phyloP scores from a whole-genome alignment of 2,888 invertebrate species.

The Andrena haemorrhoa region DNA sequence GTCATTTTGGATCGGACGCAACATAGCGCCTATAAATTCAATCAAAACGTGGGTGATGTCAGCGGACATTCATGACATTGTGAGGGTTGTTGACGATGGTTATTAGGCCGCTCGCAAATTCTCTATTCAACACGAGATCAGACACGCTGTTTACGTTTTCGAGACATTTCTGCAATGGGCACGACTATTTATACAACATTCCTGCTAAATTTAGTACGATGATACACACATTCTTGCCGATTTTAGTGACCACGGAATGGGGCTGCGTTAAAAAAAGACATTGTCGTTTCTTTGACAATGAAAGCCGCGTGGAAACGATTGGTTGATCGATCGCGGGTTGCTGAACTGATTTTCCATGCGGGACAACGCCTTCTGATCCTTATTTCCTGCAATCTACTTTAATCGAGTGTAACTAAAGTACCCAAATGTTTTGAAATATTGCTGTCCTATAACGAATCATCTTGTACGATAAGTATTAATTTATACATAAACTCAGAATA shows the following conservation, averaged over 20 bases:
- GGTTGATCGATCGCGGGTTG: background rate
- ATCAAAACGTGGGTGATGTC: conserved; percentile 21
- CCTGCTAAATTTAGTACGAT: conserved; percentile 75
- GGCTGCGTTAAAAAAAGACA: conserved; percentile 38
- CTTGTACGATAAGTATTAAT: no score
- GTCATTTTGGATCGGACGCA: background rate
- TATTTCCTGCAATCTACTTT: background rate
- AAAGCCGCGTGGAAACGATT: background rate
- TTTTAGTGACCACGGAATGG: conserved; percentile 46
- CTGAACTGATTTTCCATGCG: background rate
- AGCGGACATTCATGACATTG: conserved; percentile 8
- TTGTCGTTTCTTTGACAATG: conserved; percentile 28
- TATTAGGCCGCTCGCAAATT: conserved; percentile 51
- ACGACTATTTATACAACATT: conserved; percentile 78
- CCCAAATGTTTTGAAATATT: no score
- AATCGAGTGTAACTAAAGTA: no score
- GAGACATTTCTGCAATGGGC: conserved; percentile 75
- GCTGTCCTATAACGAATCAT: no score
- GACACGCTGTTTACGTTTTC: conserved; percentile 74
- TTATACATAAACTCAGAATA: no score
- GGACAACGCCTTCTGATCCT: background rate
- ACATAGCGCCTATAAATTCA: conserved; percentile 1
- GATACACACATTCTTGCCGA: conserved; percentile 47
- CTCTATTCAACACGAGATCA: conserved; percentile 48
- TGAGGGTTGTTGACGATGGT: conserved; percentile 29